phyloP scores from a whole-genome alignment of 2,888 invertebrate species.

The Platycheirus rosarum region DNA sequence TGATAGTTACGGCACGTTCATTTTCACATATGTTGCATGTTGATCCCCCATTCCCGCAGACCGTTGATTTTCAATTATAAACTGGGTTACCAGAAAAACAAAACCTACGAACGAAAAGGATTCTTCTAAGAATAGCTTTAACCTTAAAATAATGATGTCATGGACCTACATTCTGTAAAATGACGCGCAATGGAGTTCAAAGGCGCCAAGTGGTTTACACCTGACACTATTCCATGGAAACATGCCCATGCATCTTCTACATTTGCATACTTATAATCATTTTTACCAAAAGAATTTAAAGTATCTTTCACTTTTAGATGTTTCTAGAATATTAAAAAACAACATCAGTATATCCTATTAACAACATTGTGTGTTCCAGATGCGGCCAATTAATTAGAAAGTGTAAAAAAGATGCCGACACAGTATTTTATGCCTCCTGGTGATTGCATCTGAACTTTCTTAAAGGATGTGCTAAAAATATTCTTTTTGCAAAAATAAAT shows the following conservation, averaged over 20 bases:
- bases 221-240: constrained; percentile 9
- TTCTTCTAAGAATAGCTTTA: no score
- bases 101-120: no score
- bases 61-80: no score
- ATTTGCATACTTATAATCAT: not conserved
- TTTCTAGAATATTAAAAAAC: not conserved
- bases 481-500: constrained; percentile 21
- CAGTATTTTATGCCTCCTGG: not conserved
- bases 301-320: no score
- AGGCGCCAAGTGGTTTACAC: constrained; percentile 29
- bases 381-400: constrained; percentile 59
- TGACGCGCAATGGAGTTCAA: constrained; percentile 37
- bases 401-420: constrained; percentile 17
- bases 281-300: constrained; percentile 1
- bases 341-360: constrained; percentile 13
- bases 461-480: constrained; percentile 19
- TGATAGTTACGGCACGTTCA: no score
- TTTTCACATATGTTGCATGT: no score
- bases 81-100: no score
- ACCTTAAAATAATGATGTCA: no score
- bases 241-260: constrained; percentile 44
- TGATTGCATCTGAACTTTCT: constrained; percentile 14
- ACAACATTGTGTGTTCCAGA: constrained; percentile 5
- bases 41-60: no score
- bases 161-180: no score